These are phyloP conservation scores for Branchipolynoe longqiensis DNA, from an alignment of 2,888 invertebrate genomes.

Conservation along the genomic window DNA sequence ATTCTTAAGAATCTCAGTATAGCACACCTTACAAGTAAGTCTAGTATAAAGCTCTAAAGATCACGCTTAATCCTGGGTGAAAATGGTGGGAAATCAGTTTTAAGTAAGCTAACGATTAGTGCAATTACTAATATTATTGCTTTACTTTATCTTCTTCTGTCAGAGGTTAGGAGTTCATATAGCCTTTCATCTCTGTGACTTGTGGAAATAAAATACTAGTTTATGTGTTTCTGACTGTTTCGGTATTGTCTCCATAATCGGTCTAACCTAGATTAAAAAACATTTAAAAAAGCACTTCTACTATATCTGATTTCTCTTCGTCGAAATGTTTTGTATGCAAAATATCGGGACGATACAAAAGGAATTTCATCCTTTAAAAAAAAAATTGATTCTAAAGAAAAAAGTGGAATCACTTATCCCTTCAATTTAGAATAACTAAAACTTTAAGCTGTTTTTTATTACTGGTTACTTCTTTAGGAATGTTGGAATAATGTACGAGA, in stretches of 20 bases:
- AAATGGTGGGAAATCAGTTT: not conserved
- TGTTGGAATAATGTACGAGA: constrained; percentile 84
- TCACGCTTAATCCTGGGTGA: too few relatives aligned
- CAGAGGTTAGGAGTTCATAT: not conserved
- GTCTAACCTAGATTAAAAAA: not conserved
- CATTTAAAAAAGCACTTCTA: not conserved
- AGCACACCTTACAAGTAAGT: not conserved
- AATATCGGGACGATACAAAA: not conserved
- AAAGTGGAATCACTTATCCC: not conserved
- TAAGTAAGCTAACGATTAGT: not conserved
- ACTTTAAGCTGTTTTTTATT: not conserved
- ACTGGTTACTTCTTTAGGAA: not conserved
- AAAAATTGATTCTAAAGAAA: not conserved
- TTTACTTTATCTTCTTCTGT: not conserved
- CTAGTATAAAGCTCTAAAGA: too few relatives aligned
- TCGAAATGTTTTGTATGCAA: not conserved
- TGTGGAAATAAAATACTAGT: not conserved
- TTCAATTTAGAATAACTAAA: not conserved
- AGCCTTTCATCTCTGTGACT: too few relatives aligned
- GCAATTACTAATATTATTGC: not conserved
- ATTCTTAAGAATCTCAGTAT: not conserved
- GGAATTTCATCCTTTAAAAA: not conserved
- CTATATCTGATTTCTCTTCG: not conserved
- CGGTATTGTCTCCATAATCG: too few relatives aligned
- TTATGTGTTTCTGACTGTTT: too few relatives aligned